Base-by-base conservation (phyloP, 2,888 invertebrate genomes). In the Orthonychiurus folsomi region DNA sequence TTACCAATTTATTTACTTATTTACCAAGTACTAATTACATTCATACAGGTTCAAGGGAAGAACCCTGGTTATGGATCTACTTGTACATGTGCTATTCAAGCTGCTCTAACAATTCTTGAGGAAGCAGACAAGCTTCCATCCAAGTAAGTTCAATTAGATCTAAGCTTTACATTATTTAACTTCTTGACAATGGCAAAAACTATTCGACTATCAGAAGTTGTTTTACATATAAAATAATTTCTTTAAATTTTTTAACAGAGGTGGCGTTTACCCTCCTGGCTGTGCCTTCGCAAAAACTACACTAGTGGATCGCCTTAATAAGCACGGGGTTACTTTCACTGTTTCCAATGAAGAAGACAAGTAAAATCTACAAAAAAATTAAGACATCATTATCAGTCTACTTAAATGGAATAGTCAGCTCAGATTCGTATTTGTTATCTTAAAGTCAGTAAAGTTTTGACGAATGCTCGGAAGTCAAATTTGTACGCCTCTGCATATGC, bases 51-150 rank as follows among this genome's bases (percentile, higher is more conserved):
- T 18, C 76, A 79, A 21, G 86, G 85, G 0, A 74, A 68, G 61
- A 87, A 91, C 79, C 86, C 88, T 1, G 93, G 88, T 20, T 95
- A 95, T 80, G 87, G 89, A 1, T 82, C 86, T 9, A 93, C 93
- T 0, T 86, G 87, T 62, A 83, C 83, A 3, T 83, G 85, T 53
- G 75, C 92, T 65, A 79, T 93, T 3, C 80, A 86, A 65, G 80
- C 87, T 55, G 95, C 88, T 0, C 74, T 88, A 63, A 86, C 85
- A 0, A 78, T 95, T 58, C 79, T 95, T 15, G 82, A 82, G 23
- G 91, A 95, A 75, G 78, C 78, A 47, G 82, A 85, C 61, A 86
- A 86, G 74, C 82, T 95, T 81, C 93, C 93, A 0, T 76, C 79
- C 56, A 79, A 77, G 89, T 89, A 76, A 80, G 82, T 78, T 62